Evolutionary conservation across 2,888 invertebrate species (phyloP).

Genomic region (Drosophila niveifrons): DNA sequence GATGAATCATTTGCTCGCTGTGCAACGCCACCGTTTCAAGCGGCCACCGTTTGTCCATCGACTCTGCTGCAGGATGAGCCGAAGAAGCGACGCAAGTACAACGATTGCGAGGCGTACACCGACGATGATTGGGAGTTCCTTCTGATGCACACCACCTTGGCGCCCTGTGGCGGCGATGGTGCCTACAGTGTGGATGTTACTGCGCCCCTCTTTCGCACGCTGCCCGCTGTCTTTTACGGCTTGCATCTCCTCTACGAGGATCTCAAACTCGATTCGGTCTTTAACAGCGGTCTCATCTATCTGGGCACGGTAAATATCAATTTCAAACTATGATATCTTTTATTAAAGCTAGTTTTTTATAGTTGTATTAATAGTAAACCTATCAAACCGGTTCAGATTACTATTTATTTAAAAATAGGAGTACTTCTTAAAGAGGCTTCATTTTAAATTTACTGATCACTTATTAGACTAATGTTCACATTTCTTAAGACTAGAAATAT

Average conservation of each 20-base stretch:
- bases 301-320: slow-evolving; percentile 86
- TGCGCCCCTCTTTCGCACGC: slow-evolving; percentile 90
- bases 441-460: no score
- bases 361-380: no score
- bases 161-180: slow-evolving; percentile 59
- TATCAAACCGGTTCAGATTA: no score
- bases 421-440: no score
- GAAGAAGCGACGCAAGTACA: slow-evolving; percentile 90
- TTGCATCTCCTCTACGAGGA: slow-evolving; percentile 97
- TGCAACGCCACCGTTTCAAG: slow-evolving; percentile 51
- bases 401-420: no score
- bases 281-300: slow-evolving; percentile 89
- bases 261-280: slow-evolving; percentile 91
- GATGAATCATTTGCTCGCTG: slow-evolving; percentile 55
- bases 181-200: slow-evolving; percentile 85
- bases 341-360: no score
- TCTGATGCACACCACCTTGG: slow-evolving; percentile 74
- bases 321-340: no score
- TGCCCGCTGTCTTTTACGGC: slow-evolving; percentile 91
- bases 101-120: slow-evolving; percentile 88
- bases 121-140: slow-evolving; percentile 93
- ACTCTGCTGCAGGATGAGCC: slow-evolving; percentile 86
- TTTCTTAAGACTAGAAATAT: no score
- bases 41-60: slow-evolving; percentile 57
- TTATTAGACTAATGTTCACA: no score